A percentile compares a stretch with the other conserved stretches of the same genome.
phyloP scores from a whole-genome alignment of 2,113 vertebrate genomes.

The Heterotis niloticus region DNA sequence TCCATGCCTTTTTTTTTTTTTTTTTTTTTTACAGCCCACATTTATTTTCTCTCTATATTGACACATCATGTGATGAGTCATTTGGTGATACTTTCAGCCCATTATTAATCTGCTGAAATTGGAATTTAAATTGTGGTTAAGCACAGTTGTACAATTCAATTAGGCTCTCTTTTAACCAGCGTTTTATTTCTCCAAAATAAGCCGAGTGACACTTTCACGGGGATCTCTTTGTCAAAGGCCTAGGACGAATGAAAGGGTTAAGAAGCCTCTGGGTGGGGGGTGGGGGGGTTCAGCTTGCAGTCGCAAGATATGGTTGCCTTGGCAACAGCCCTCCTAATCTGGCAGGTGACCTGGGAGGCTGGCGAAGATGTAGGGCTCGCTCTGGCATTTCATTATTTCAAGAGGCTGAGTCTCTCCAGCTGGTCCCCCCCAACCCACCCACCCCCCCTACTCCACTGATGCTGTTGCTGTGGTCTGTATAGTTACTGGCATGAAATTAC shows the following conservation, averaged over 20 bases:
- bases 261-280: too few species aligned
- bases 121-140: neutral
- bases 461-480: conserved; percentile 12
- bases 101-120: neutral
- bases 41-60: neutral
- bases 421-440: conserved; percentile 19
- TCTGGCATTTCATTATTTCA: conserved; percentile 81
- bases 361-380: conserved; percentile 73
- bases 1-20: neutral
- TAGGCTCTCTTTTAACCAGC: neutral
- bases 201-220: neutral
- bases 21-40: neutral
- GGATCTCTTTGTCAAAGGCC: neutral
- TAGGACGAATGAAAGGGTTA: neutral
- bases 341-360: conserved; percentile 88
- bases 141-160: neutral
- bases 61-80: neutral
- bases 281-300: conserved; percentile 57
- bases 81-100: neutral
- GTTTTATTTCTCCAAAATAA: neutral
- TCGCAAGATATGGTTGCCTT: conserved; percentile 85
- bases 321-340: conserved; percentile 89
- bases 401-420: conserved; percentile 50
- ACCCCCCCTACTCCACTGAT: neutral
- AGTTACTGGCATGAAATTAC: conserved; percentile 26